Evolutionary conservation across 2,113 vertebrate species (phyloP).

Genomic region (Stercorarius parasiticus): DNA sequence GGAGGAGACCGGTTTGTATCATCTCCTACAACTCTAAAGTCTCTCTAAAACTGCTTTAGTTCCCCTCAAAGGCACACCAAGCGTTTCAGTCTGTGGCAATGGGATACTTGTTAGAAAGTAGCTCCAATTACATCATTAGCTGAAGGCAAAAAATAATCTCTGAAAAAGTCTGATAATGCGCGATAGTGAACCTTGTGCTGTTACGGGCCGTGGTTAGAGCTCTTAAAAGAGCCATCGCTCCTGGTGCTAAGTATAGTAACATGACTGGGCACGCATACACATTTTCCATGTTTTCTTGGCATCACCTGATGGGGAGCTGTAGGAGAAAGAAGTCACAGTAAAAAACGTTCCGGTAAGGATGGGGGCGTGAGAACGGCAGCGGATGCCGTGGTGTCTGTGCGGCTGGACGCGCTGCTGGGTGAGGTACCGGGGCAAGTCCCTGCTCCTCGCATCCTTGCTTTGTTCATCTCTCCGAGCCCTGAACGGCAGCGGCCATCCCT

Average conservation of each 20-base stretch:
- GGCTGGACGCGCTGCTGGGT: not conserved
- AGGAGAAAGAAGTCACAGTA: not conserved
- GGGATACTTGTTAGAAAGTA: not conserved
- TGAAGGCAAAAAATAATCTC: not conserved
- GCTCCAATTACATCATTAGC: not conserved
- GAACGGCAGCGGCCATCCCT: not conserved
- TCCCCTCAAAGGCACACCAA: not conserved
- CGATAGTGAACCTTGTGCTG: not conserved
- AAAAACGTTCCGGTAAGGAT: not conserved
- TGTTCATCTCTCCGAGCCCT: not conserved
- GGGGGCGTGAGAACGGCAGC: fast-evolving
- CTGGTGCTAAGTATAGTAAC: conserved; percentile 26
- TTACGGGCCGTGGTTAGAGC: not conserved
- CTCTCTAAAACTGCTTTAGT: not conserved
- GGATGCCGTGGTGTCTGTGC: fast-evolving
- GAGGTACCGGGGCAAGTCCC: not conserved
- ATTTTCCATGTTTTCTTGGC: conserved; percentile 41
- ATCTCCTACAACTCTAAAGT: not conserved
- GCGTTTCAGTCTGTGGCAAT: not conserved
- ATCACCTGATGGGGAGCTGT: conserved; percentile 40
- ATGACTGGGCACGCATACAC: conserved; percentile 3
- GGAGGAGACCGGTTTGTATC: not conserved
- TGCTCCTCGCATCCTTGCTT: not conserved
- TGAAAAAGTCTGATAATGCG: not conserved
- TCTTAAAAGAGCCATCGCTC: not conserved